Base-by-base conservation (phyloP, 2,888 invertebrate genomes). In the Caenorhabditis drosophilae region DNA sequence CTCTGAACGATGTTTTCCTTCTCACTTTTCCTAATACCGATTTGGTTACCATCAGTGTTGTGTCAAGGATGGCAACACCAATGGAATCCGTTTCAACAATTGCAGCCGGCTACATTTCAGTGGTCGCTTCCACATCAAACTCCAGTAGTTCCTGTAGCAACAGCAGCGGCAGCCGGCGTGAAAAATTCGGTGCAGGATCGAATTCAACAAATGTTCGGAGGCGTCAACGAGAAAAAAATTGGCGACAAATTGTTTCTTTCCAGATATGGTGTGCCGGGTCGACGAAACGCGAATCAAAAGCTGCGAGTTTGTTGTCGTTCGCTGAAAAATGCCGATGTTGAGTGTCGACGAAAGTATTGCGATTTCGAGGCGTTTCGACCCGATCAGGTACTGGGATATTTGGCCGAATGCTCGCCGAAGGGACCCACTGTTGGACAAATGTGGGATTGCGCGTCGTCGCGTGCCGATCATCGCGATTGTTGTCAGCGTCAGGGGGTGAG, bases 381-480 rank as follows among this genome's bases (percentile, higher is more conserved):
- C 3, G 56, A 62, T 34, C 47, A 44, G 38, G 68, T 68, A 15
- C 70, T 81, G 15, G 71, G 73, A 52, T 81, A 70, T 66, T 68
- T 81, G 47, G 66, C 75, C n/a, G 73, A 75, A n/a, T 81, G 81
- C 58, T 66, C 71, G 2, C 70, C 81, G 4, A 70, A 74, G 26
- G 82, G 82, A 35, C 82, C 82, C 31, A 82, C 82, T 7, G 82
- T 82, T 34, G 82, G 82, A 34, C 78, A 79, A 57, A 82, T 82
- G 82, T 80, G 82, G 82, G 82, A 82, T 48, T 82, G 82, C 46
- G 81, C 82, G 4, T 81, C 80, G 0, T 71, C 73, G 12, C 57
- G 82, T 40, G 80, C 73, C 23, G 79, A 82, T 50, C 82, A 82
- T 60, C 56, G 61, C 12, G 45, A 44, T 4, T 82, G 82, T 53